Conservation (phyloP, 2,888 invertebrate species). For the Lepidocyrtoides sp. region DNA sequence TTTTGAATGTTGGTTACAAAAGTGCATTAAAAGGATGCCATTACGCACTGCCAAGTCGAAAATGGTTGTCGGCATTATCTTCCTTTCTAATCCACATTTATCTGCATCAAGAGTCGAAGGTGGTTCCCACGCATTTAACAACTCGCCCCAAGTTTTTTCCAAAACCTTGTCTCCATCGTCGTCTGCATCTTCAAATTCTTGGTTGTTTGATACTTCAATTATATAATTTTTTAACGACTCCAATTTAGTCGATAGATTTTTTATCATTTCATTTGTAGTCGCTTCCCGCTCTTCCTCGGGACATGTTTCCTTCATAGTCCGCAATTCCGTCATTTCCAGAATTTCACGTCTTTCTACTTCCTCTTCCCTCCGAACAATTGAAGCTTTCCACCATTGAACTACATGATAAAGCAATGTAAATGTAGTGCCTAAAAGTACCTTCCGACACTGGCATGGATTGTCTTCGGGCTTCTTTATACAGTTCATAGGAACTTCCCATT, state of each 20-base stretch:
- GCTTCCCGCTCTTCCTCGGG: not conserved
- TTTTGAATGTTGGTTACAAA: not conserved
- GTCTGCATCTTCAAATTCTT: not conserved
- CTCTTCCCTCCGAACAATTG: not conserved
- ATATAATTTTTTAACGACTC: conserved; percentile 14
- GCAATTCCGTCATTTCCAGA: not conserved
- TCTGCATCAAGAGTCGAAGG: not conserved
- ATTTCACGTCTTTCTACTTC: not conserved
- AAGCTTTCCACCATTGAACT: conserved; percentile 50
- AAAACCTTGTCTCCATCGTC: not conserved
- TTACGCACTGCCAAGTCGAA: conserved; percentile 21
- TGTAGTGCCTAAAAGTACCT: conserved; percentile 55
- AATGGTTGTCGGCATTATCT: not conserved
- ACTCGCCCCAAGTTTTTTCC: not conserved
- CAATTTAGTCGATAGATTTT: not conserved
- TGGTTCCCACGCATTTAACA: not conserved
- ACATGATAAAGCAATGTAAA: conserved; percentile 54
- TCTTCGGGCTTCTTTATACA: not conserved
- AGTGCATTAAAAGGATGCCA: conserved; percentile 31
- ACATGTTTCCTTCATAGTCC: not conserved
- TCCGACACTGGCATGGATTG: conserved; percentile 69
- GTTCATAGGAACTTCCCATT: conserved; percentile 58
- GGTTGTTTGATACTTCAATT: not conserved
- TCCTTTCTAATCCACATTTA: not conserved
- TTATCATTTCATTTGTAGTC: not conserved